Conservation (phyloP, 2,113 vertebrate species). For the Machaerirhynchus nigripectus region DNA sequence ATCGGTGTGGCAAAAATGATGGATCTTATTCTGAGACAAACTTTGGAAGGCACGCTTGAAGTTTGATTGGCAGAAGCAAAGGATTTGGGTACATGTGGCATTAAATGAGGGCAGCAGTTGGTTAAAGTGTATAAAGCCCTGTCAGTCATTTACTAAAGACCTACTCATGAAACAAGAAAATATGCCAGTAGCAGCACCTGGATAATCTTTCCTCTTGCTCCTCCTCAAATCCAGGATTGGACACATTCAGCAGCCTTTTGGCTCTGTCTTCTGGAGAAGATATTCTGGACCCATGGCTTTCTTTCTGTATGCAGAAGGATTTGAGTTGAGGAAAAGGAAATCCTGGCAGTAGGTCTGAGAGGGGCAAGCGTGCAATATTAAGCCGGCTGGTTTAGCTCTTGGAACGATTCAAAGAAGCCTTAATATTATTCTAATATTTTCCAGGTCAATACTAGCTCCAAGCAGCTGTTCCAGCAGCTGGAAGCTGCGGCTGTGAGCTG, state of each 20-base stretch:
- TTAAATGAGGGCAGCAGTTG: slow-evolving; percentile 5
- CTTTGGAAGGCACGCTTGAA: background rate
- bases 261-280: background rate
- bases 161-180: background rate
- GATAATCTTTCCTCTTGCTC: background rate
- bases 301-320: background rate
- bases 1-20: background rate
- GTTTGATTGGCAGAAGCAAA: slow-evolving; percentile 16
- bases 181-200: background rate
- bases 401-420: background rate
- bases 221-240: background rate
- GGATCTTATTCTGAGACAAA: background rate
- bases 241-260: background rate
- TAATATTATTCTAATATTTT: background rate
- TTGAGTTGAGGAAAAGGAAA: background rate
- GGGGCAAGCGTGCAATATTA: background rate
- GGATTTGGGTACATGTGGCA: background rate
- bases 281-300: background rate
- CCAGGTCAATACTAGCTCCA: background rate
- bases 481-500: background rate
- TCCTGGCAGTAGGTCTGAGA: background rate
- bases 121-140: background rate
- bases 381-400: background rate
- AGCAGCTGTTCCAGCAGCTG: slow-evolving; percentile 14
- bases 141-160: slow-evolving; percentile 3